Evolutionary conservation across 1,140 invertebrate species (phyloP).

Genomic region (Drosophila auraria): DNA sequence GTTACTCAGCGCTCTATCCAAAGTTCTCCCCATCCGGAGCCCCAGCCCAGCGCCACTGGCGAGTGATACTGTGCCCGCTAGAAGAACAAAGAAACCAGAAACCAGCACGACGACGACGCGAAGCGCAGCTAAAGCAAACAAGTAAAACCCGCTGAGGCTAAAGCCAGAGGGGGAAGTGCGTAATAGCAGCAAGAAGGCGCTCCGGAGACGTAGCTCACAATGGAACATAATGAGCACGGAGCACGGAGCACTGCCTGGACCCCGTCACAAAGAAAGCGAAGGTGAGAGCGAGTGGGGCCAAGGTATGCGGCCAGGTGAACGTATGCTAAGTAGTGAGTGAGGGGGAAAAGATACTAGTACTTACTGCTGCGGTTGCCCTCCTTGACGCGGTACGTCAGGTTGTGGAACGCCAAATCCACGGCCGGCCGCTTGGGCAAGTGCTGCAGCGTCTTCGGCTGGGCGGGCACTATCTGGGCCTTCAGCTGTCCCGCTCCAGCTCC

Average conservation of each 20-base stretch:
- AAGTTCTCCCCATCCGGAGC: constrained; percentile 26
- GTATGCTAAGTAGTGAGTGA: neutral
- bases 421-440: constrained; percentile 94
- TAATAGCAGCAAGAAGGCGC: constrained; percentile 22
- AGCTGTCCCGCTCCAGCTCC: constrained; percentile 43
- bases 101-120: constrained; percentile 38
- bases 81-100: constrained; percentile 78
- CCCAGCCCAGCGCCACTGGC: no score
- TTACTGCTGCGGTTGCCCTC: constrained; percentile 92
- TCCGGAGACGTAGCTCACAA: constrained; percentile 18
- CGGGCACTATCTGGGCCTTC: constrained; percentile 85
- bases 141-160: constrained; percentile 59
- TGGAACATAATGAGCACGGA: constrained; percentile 18
- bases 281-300: constrained; percentile 7
- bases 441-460: constrained; percentile 91
- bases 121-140: constrained; percentile 54
- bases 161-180: constrained; percentile 18
- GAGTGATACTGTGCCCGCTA: constrained; percentile 16
- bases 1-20: constrained; percentile 18
- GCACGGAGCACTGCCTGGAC: neutral
- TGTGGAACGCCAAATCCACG: constrained; percentile 94
- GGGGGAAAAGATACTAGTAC: constrained; percentile 83
- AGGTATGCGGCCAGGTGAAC: constrained; percentile 12
- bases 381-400: constrained; percentile 93
- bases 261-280: constrained; percentile 31